phyloP scores from a whole-genome alignment of 1,140 invertebrate genomes.

The Musca domestica region DNA sequence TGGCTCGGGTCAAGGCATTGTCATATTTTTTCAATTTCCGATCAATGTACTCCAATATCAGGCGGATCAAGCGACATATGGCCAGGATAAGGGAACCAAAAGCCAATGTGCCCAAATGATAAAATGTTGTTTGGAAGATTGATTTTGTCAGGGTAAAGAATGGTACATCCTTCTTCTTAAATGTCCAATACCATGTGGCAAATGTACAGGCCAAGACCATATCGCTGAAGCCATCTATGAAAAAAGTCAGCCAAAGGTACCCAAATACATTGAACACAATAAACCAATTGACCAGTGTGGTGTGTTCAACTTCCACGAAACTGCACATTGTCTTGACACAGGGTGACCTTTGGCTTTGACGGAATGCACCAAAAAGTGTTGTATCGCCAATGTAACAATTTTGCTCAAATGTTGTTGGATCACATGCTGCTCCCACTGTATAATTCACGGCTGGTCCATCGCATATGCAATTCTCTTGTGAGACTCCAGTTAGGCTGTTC shows the following conservation, averaged over 20 bases:
- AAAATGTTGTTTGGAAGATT: slow-evolving; percentile 70
- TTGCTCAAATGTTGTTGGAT: slow-evolving; percentile 57
- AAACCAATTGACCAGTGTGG: slow-evolving; percentile 57
- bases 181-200: slow-evolving; percentile 94
- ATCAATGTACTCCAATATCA: slow-evolving; percentile 83
- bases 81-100: slow-evolving; percentile 92
- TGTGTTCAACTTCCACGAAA: slow-evolving; percentile 58
- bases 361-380: slow-evolving; percentile 15
- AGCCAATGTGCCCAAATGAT: slow-evolving; percentile 90
- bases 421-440: slow-evolving; percentile 58
- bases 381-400: slow-evolving; percentile 54
- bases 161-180: slow-evolving; percentile 75
- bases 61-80: slow-evolving; percentile 82
- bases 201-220: slow-evolving; percentile 86
- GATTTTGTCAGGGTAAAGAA: slow-evolving; percentile 74
- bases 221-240: slow-evolving; percentile 84
- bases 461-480: slow-evolving; percentile 55
- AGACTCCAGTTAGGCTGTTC: slow-evolving; percentile 40
- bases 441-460: slow-evolving; percentile 40
- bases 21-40: slow-evolving; percentile 77
- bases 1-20: slow-evolving; percentile 69
- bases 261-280: slow-evolving; percentile 78
- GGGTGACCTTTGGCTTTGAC: slow-evolving; percentile 16
- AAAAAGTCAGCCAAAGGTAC: slow-evolving; percentile 87
- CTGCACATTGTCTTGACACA: slow-evolving; percentile 59